Percentiles rank a stretch among this genome's conserved stretches.
Conservation (phyloP, 92 coral and sea anemone genomes). For the Epizoanthus fatuus region DNA sequence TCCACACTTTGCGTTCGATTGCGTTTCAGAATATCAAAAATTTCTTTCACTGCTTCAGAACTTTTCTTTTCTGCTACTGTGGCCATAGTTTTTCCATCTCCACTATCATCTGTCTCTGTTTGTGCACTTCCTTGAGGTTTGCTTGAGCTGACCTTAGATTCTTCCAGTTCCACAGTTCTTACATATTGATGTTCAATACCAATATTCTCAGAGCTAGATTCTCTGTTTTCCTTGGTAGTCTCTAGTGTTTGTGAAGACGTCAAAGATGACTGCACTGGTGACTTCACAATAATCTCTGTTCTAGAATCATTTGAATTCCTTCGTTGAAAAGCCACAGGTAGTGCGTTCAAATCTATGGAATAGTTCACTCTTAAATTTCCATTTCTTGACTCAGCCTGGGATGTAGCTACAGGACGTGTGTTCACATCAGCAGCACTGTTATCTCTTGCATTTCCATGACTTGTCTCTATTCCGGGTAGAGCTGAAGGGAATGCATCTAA, state of each 20-base stretch:
- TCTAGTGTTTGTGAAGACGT: neutral
- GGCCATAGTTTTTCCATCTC: neutral
- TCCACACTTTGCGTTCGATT: conserved; percentile 46
- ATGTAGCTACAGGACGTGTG: neutral
- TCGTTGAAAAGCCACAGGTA: conserved; percentile 19
- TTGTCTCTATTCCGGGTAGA: neutral
- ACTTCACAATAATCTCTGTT: neutral
- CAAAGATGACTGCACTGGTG: neutral
- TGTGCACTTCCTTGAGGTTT: neutral
- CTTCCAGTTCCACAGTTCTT: neutral
- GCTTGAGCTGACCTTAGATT: neutral
- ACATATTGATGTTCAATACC: neutral
- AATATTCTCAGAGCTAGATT: neutral
- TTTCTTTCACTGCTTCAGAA: conserved; percentile 61
- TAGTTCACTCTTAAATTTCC: conserved; percentile 3
- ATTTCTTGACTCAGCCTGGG: neutral
- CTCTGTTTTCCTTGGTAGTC: neutral
- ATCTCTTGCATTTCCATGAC: neutral
- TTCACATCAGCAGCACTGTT: conserved; percentile 10
- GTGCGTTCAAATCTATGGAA: conserved; percentile 13
- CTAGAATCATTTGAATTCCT: neutral
- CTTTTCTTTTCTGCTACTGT: conserved; percentile 72
- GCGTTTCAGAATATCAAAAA: conserved; percentile 68
- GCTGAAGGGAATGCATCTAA: conserved; percentile 9
- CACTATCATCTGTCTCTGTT: neutral